These are phyloP conservation scores for Laothoe populi DNA, from an alignment of 2,888 invertebrate species.

Conservation along the genomic window DNA sequence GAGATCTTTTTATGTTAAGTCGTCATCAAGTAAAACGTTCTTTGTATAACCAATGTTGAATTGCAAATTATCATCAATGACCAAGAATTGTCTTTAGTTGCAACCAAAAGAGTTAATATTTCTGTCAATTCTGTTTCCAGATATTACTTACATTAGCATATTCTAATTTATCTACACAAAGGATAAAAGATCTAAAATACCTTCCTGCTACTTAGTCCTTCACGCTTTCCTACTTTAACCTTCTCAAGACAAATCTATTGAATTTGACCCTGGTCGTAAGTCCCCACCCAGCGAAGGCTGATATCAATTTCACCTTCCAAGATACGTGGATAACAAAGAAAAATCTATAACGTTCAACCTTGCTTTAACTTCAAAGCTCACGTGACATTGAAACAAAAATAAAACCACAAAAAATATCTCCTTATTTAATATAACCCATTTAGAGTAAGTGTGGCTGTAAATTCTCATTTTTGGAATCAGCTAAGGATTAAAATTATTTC, in stretches of 20 bases:
- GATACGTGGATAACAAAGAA: slow-evolving; percentile 7
- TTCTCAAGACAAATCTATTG: not conserved
- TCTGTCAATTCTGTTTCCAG: not conserved
- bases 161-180: not conserved
- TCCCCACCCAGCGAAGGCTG: not conserved
- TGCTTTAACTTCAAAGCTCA: slow-evolving; percentile 2
- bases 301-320: not conserved
- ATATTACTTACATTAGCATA: not conserved
- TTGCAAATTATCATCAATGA: too few species aligned
- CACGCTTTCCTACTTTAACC: slow-evolving; percentile 1
- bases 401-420: too few species aligned
- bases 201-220: not conserved
- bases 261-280: slow-evolving; percentile 9
- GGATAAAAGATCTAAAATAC: not conserved
- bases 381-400: slow-evolving; percentile 53
- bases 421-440: too few species aligned
- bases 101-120: not conserved
- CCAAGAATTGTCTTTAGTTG: too few species aligned
- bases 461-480: too few species aligned
- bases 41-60: too few species aligned
- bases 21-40: not conserved
- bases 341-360: slow-evolving; percentile 8
- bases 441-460: too few species aligned
- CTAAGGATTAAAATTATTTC: too few species aligned
- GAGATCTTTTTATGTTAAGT: not conserved